Evolutionary conservation across 1,140 invertebrate species (phyloP).

Genomic region (Cherax quadricarinatus): DNA sequence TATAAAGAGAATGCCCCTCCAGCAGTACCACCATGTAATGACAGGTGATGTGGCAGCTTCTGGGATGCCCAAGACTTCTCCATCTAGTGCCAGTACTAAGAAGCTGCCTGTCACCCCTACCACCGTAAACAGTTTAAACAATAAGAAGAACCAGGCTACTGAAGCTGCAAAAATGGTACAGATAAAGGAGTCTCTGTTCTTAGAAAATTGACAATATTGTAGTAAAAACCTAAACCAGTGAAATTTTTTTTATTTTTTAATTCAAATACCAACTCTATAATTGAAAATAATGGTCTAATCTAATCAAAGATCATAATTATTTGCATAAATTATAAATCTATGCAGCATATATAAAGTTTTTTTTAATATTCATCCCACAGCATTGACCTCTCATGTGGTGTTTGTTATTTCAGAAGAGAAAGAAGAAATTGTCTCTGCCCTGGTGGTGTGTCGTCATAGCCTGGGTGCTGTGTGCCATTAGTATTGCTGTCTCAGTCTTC

Average conservation of each 20-base stretch:
- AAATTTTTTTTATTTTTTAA: not conserved
- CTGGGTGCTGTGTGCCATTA: constrained; percentile 78
- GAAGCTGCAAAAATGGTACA: not conserved
- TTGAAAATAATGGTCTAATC: not conserved
- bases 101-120: not conserved
- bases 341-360: not conserved
- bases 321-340: not conserved
- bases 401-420: not conserved
- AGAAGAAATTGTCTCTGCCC: constrained; percentile 75
- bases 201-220: not conserved
- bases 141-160: not conserved
- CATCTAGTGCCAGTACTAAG: not conserved
- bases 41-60: not conserved
- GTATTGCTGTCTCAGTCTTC: constrained; percentile 77
- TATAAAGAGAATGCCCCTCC: too few relatives aligned
- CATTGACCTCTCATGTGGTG: not conserved
- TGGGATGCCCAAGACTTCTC: not conserved
- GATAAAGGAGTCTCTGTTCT: not conserved
- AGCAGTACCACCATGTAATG: too few relatives aligned
- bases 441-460: constrained; percentile 79
- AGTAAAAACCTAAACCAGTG: not conserved
- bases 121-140: not conserved
- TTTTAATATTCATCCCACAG: not conserved
- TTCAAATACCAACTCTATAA: not conserved
- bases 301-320: not conserved